Base-by-base conservation (phyloP, 37 sponge, comb jelly and placozoan genomes). In the Axinella damicornis region DNA sequence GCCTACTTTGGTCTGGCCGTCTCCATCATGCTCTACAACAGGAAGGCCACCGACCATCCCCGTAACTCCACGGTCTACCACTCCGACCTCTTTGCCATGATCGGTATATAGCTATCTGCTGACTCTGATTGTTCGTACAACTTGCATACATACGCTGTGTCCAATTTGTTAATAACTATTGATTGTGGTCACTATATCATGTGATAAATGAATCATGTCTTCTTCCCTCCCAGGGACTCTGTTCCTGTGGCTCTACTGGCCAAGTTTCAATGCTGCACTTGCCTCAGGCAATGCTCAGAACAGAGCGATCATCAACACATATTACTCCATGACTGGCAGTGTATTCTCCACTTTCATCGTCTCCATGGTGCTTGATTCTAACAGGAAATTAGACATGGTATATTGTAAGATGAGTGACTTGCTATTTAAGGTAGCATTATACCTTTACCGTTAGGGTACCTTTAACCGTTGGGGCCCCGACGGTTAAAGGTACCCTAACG, bases 191-290 rank as follows among this genome's bases (percentile, higher is more conserved):
- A n/a, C n/a, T n/a, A n/a, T n/a, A n/a, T n/a, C n/a, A n/a, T n/a
- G n/a, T n/a, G n/a, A n/a, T n/a, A n/a, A n/a, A n/a, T n/a, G n/a
- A n/a, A n/a, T n/a, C n/a, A n/a, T 78, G 27, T 25, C 13, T 0
- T 22, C 5, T 41, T 22, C 38, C 19, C 25, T 21, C 71, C 11
- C 62, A 95, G 97, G 98, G 4, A 87, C 95, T 12, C 18, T 97
- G 21, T 92, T 97, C 74, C 79, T 97, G 69, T 97, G 98, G 98
- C 68, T 97, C 65, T 97, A 84, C 79, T 97, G 98, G 98, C 98
- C 98, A 18, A 97, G 98, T 58, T 97, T 97, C 86, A 97, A 97
- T 54, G 93, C 85, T n/a, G 92, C 70, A 37, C 66, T 94, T 41
- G 92, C 90, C 19, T 57, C 82, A 12, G 87, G 82, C 33, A 78